Percentiles rank a stretch among this genome's conserved stretches.
Conservation (phyloP, 2,888 invertebrate genomes). For the Miltochrista miniata region DNA sequence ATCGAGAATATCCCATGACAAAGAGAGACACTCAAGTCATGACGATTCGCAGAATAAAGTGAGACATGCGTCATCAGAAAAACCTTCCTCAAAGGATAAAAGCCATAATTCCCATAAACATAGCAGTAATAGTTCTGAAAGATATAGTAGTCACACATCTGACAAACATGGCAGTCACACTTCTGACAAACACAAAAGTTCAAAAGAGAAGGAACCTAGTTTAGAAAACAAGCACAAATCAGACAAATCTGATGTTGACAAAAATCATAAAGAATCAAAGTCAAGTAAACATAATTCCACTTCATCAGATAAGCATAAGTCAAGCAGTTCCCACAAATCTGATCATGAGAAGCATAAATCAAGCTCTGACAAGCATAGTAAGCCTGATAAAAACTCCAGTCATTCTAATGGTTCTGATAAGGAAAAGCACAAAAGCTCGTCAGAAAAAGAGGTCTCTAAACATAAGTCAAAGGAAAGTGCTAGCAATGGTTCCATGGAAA, state of each 20-base stretch:
- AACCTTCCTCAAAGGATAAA: slow-evolving; percentile 53
- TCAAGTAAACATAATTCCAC: slow-evolving; percentile 34
- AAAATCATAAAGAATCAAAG: slow-evolving; percentile 47
- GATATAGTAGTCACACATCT: slow-evolving; percentile 34
- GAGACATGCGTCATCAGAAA: slow-evolving; percentile 45
- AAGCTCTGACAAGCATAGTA: slow-evolving; percentile 38
- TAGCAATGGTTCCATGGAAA: slow-evolving; percentile 62
- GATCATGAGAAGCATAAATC: slow-evolving; percentile 53
- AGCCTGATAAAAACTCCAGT: slow-evolving; percentile 44
- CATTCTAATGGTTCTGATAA: slow-evolving; percentile 32
- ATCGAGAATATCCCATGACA: slow-evolving; percentile 43
- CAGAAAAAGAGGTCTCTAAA: slow-evolving; percentile 54
- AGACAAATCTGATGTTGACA: slow-evolving; percentile 51
- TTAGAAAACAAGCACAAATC: slow-evolving; percentile 56
- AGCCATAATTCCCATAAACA: slow-evolving; percentile 44
- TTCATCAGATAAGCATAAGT: slow-evolving; percentile 45
- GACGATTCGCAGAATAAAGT: slow-evolving; percentile 49
- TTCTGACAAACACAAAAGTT: slow-evolving; percentile 49
- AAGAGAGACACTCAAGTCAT: slow-evolving; percentile 48
- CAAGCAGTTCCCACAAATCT: slow-evolving; percentile 43
- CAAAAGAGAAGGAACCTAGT: slow-evolving; percentile 49
- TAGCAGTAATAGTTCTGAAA: slow-evolving; percentile 37
- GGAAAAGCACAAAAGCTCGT: slow-evolving; percentile 50
- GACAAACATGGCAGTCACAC: slow-evolving; percentile 41
- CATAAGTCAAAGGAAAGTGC: slow-evolving; percentile 56